Evolutionary conservation across 2,888 invertebrate genomes (phyloP).

Genomic region (Parnassius apollo): DNA sequence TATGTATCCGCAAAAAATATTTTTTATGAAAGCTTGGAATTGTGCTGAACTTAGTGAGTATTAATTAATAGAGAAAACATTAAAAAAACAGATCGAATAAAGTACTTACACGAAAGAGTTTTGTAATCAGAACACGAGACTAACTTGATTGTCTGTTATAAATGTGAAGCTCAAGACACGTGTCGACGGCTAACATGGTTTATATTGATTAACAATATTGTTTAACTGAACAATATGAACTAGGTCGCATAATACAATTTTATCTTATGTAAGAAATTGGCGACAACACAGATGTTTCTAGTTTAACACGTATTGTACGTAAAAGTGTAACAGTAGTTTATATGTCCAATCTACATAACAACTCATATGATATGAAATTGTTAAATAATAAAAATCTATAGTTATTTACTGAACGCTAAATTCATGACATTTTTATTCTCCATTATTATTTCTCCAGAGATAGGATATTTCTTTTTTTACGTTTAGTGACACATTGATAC

Average conservation of each 20-base stretch:
- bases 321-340: no score
- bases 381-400: background rate
- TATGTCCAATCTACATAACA: no score
- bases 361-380: no score
- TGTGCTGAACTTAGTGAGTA: no score
- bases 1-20: slow-evolving; percentile 1
- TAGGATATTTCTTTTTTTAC: no score
- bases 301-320: background rate
- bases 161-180: slow-evolving; percentile 32
- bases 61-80: no score
- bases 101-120: slow-evolving; percentile 3
- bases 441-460: no score
- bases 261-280: slow-evolving; percentile 17
- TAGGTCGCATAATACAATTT: slow-evolving; percentile 38
- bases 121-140: slow-evolving; percentile 24
- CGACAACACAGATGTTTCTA: slow-evolving; percentile 1
- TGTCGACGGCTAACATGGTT: slow-evolving; percentile 47
- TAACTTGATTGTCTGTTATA: slow-evolving; percentile 36
- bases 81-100: no score
- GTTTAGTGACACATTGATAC: no score
- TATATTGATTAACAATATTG: slow-evolving; percentile 41
- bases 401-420: no score
- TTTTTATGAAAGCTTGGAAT: background rate
- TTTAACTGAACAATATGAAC: slow-evolving; percentile 54
- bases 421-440: no score